Evolutionary conservation across 2,888 invertebrate genomes (phyloP).

Genomic region (Ochropacha duplaris): DNA sequence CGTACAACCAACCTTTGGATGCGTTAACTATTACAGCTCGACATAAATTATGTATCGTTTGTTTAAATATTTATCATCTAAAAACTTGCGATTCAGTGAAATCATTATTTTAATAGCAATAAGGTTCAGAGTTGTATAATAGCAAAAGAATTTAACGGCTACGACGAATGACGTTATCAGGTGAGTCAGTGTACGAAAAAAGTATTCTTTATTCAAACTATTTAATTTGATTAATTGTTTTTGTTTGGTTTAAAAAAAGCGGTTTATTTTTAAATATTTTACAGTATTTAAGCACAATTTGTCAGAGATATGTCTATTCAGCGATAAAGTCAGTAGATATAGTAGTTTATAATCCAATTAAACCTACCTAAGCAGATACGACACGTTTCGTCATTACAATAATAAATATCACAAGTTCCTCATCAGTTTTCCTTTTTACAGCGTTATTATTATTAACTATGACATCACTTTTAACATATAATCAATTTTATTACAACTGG

Average conservation of each 20-base stretch:
- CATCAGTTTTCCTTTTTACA: neutral
- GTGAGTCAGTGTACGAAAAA: constrained; percentile 41
- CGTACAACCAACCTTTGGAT: neutral
- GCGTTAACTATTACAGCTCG: neutral
- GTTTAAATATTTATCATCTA: neutral
- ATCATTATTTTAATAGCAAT: neutral
- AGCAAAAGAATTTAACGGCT: neutral
- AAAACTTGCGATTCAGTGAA: neutral
- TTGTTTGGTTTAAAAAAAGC: neutral
- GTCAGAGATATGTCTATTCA: neutral
- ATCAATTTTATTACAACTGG: neutral
- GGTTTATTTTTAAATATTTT: neutral
- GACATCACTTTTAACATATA: neutral
- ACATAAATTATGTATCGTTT: neutral
- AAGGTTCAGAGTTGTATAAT: neutral
- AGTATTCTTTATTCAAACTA: constrained; percentile 20
- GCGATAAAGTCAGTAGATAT: neutral
- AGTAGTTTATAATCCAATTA: neutral
- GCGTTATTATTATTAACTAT: neutral
- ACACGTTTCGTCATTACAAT: neutral
- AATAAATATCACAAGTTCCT: neutral
- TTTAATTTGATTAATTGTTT: constrained; percentile 3
- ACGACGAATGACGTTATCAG: constrained; percentile 39
- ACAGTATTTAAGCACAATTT: neutral
- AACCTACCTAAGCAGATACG: neutral